These are phyloP conservation scores for Orius insidiosus DNA, from an alignment of 1,140 invertebrate species.

Conservation along the genomic window DNA sequence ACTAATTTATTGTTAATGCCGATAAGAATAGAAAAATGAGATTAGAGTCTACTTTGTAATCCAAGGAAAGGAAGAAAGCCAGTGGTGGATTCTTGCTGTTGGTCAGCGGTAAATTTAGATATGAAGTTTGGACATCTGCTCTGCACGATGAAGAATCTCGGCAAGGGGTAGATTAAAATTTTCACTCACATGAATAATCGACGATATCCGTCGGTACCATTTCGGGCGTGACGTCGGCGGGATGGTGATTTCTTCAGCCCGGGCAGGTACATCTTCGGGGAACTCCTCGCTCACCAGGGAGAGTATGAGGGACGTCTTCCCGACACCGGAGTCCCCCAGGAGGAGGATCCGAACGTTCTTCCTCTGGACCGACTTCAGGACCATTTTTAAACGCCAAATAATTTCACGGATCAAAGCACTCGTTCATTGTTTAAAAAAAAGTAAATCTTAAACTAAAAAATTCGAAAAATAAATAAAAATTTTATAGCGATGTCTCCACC, in stretches of 20 bases:
- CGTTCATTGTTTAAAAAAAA: no score
- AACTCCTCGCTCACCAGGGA: constrained; percentile 96
- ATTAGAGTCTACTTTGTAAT: no score
- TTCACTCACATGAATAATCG: constrained; percentile 70
- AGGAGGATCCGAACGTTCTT: constrained; percentile 80
- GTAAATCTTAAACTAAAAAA: no score
- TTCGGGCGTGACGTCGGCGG: constrained; percentile 96
- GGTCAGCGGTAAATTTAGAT: not conserved
- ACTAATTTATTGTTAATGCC: no score
- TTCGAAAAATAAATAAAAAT: no score
- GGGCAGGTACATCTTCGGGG: constrained; percentile 84
- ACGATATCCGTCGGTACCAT: constrained; percentile 95
- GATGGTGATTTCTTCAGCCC: constrained; percentile 96
- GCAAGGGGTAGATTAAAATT: no score
- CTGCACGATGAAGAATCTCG: not conserved
- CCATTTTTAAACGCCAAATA: constrained; percentile 17
- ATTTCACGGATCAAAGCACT: no score
- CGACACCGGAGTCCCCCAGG: constrained; percentile 80
- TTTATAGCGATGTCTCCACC: no score
- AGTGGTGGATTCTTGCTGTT: not conserved
- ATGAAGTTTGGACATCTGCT: not conserved
- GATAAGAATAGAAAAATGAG: no score
- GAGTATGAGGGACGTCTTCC: constrained; percentile 92
- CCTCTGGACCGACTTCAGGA: constrained; percentile 18
- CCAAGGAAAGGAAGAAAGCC: no score